Base-by-base conservation (phyloP, 2,113 vertebrate species). In the Anoura caudifer region DNA sequence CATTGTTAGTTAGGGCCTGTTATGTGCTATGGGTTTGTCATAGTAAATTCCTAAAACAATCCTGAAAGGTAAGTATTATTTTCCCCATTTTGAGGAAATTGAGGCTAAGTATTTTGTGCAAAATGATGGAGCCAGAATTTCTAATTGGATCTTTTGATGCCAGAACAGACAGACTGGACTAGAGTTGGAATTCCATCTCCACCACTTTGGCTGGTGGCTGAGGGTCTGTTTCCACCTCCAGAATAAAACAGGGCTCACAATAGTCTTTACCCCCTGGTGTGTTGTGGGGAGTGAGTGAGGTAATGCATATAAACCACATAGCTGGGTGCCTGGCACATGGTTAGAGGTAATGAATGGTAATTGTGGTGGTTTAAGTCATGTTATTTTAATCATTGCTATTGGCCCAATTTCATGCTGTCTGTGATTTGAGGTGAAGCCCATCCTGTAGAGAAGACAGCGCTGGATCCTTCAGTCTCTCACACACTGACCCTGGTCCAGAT, bases 61-160 rank as follows among this genome's bases (percentile, higher is more conserved):
- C 41, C 83, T 89, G 87, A 94, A 89, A 91, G 67, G 61, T 90
- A 43, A 70, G 45, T 69, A 69, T 81, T 81, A 65, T 84, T 83
- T 94, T 36, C 73, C 63, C 16, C 38, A 59, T 91, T 95, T 91
- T 56, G 84, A 91, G 87, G 69, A 95, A 89, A 81, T 82, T 73
- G 69, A 93, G 38, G 76, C 70, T 52, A 86, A 86, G 41, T 75
- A 33, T 3, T 92, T 94, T 59, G 47, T 75, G 45, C 69, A 83
- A 76, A 95, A 65, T 52, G 38, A 75, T 20, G 69, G 54, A 91
- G 45, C 73, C n/a, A 28, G 70, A 80, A 72, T 93, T 92, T 91
- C 33, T 72, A 19, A 54, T 89, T 85, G 72, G 56, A 69, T 63
- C 8, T 77, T 94, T 82, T 65, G 94, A 61, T 83, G 50, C 38